phyloP scores from a whole-genome alignment of 2,797 vertebrate genomes.

The Silurus lanzhouensis region DNA sequence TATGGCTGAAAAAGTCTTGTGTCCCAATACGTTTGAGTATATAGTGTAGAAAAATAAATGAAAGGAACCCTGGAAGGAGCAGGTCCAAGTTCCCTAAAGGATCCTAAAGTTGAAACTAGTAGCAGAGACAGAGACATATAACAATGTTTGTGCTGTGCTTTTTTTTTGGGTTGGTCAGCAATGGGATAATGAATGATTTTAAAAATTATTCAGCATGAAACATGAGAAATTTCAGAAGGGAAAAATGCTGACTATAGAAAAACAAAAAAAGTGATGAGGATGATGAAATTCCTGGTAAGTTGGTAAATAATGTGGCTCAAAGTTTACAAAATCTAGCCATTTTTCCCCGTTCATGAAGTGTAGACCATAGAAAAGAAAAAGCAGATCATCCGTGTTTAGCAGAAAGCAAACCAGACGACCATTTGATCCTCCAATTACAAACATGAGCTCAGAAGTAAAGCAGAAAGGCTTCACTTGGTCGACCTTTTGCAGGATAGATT shows the following conservation, averaged over 20 bases:
- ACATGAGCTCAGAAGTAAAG: neutral
- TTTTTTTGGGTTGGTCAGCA: neutral
- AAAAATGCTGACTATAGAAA: neutral
- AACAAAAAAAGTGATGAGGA: constrained; percentile 1
- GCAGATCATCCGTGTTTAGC: neutral
- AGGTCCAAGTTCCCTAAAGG: neutral
- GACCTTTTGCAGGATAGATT: constrained; percentile 30
- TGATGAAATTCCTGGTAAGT: neutral
- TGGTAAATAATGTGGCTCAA: constrained; percentile 19
- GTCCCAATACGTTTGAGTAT: no score
- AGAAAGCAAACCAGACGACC: neutral
- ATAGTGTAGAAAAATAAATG: neutral
- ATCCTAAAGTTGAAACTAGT: neutral
- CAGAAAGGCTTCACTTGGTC: neutral
- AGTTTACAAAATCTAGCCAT: neutral
- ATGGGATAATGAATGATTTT: neutral
- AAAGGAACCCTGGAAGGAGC: neutral
- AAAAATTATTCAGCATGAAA: neutral
- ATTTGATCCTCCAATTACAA: neutral
- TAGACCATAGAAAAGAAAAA: neutral
- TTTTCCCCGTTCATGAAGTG: neutral
- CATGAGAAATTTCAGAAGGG: neutral
- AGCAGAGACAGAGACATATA: neutral
- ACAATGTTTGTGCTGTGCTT: neutral
- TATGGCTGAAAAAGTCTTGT: no score